Percentiles rank a stretch among this genome's conserved stretches.
Evolutionary conservation across 2,797 vertebrate species (phyloP).

Genomic region (Pangasius larnaudii): DNA sequence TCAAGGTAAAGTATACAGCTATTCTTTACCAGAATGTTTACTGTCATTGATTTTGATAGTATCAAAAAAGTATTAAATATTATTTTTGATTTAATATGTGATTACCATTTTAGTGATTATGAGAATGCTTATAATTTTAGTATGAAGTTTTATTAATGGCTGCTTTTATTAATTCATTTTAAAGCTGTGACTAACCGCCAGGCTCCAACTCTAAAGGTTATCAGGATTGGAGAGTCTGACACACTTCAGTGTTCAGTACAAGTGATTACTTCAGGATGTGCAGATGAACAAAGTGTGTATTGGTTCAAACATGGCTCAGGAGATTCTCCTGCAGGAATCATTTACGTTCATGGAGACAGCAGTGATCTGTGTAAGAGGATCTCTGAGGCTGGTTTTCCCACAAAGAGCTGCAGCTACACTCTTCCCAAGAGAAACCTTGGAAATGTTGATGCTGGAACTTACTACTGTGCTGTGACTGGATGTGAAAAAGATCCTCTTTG

Average conservation of each 20-base stretch:
- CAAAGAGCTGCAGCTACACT: not conserved
- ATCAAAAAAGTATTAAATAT: too few species aligned
- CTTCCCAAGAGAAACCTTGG: not conserved
- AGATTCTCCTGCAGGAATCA: not conserved
- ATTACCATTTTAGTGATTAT: too few species aligned
- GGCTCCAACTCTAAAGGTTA: not conserved
- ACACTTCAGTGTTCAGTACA: not conserved
- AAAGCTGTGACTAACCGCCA: not conserved
- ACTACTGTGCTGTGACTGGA: too few species aligned
- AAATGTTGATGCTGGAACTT: too few species aligned
- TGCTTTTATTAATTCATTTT: not conserved
- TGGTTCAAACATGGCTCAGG: not conserved
- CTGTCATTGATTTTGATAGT: not conserved
- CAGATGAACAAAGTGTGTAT: not conserved
- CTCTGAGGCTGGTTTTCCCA: not conserved
- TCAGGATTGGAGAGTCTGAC: not conserved
- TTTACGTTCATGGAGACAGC: slow-evolving; percentile 14
- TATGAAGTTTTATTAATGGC: too few species aligned
- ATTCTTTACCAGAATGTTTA: not conserved
- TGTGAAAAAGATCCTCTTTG: too few species aligned
- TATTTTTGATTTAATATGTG: not conserved
- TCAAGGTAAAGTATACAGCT: not conserved
- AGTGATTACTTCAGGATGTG: not conserved
- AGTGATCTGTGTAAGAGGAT: not conserved
- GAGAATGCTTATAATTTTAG: too few species aligned